phyloP scores from a whole-genome alignment of 2,113 vertebrate species.

The Notothenia rossii region DNA sequence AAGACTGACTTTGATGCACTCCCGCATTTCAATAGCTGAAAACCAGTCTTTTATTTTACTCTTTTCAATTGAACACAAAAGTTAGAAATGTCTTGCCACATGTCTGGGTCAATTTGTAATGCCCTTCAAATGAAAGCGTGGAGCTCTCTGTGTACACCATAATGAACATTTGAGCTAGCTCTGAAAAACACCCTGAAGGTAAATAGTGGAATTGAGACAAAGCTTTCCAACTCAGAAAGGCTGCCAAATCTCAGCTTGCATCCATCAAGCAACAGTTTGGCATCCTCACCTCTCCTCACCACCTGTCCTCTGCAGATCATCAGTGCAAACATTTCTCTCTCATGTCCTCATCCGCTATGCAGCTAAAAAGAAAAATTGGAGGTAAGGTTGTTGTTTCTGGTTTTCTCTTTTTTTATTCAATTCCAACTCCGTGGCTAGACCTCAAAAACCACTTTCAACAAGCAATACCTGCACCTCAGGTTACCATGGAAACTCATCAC shows the following conservation, averaged over 20 bases:
- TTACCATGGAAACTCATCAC: constrained; percentile 83
- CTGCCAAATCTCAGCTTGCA: constrained; percentile 51
- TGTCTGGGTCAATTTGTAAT: constrained; percentile 28
- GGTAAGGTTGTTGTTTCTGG: constrained; percentile 63
- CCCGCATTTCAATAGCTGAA: constrained; percentile 20
- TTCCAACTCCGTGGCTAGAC: constrained; percentile 69
- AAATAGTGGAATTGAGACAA: constrained; percentile 50
- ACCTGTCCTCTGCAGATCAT: constrained; percentile 50
- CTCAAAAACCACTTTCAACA: constrained; percentile 75
- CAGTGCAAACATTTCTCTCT: constrained; percentile 49
- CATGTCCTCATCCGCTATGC: constrained; percentile 32
- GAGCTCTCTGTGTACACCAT: constrained; percentile 19
- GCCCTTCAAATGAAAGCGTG: constrained; percentile 38
- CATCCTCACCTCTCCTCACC: constrained; percentile 40
- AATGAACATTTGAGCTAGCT: constrained; percentile 44
- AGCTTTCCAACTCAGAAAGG: constrained; percentile 38
- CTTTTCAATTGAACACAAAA: constrained; percentile 20
- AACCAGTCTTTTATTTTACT: constrained; percentile 21
- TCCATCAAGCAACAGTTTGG: constrained; percentile 60
- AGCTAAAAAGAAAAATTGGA: constrained; percentile 54
- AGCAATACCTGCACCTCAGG: constrained; percentile 74
- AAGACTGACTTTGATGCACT: constrained; percentile 9
- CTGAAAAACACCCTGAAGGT: constrained; percentile 41
- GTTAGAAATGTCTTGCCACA: constrained; percentile 10
- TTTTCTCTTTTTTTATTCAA: constrained; percentile 63